phyloP scores from a whole-genome alignment of 2,113 vertebrate genomes.

The Smithornis capensis region DNA sequence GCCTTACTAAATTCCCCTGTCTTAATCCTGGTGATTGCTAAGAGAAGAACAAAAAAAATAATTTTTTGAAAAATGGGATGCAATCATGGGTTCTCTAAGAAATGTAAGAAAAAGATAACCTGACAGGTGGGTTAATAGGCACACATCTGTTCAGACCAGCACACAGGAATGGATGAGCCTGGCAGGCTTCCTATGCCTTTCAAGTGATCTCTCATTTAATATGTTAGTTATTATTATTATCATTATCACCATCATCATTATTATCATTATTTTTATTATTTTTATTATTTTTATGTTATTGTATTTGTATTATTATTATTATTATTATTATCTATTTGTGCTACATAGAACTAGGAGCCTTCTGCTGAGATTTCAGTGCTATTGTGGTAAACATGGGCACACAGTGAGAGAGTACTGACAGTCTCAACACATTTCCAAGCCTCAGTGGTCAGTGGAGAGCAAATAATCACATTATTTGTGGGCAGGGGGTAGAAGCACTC shows the following conservation, averaged over 20 bases:
- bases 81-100: not conserved
- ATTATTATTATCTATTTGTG: not conserved
- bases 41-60: not conserved
- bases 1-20: not conserved
- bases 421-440: not conserved
- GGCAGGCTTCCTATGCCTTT: not conserved
- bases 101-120: not conserved
- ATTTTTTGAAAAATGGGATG: not conserved
- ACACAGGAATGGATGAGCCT: not conserved
- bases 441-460: not conserved
- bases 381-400: not conserved
- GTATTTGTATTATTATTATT: too few species aligned
- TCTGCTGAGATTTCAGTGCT: not conserved
- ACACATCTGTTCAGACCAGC: not conserved
- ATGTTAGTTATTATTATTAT: fast-evolving
- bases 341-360: not conserved
- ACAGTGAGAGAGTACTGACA: not conserved
- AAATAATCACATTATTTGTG: not conserved
- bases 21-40: not conserved
- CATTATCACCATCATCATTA: too few species aligned
- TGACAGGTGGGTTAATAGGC: not conserved
- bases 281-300: not conserved
- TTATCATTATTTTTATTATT: not conserved
- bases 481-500: not conserved
- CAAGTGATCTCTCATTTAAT: not conserved